Evolutionary conservation across 2,113 vertebrate species (phyloP).

Genomic region (Potamarius usumacintae): DNA sequence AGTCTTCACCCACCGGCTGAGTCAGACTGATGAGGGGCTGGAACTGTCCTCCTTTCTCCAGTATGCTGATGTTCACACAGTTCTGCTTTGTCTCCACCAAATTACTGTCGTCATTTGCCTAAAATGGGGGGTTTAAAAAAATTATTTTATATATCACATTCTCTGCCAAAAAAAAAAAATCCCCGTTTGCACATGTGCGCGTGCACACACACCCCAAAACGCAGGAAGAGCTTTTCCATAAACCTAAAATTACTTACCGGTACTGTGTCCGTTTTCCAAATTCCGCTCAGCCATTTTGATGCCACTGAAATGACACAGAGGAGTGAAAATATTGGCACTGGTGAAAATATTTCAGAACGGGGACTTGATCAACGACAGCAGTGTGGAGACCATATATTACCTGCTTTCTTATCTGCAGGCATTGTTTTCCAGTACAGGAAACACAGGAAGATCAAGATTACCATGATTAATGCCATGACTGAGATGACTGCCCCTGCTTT

Average conservation of each 20-base stretch:
- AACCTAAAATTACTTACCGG: constrained; percentile 19
- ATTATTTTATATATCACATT: not conserved
- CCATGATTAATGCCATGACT: not conserved
- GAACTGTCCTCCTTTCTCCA: not conserved
- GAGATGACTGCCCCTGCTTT: not conserved
- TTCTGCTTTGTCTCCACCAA: constrained; percentile 12
- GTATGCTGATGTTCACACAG: not conserved
- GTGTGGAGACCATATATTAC: not conserved
- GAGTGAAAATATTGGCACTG: not conserved
- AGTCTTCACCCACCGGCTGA: constrained; percentile 56
- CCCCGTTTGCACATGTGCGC: too few species aligned
- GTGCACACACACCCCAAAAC: not conserved
- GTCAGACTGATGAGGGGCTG: constrained; percentile 7
- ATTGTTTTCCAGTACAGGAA: constrained; percentile 17
- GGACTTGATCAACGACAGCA: too few species aligned
- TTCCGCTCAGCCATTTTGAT: constrained; percentile 1
- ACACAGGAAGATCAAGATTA: not conserved
- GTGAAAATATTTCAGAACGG: not conserved
- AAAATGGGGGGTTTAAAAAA: not conserved
- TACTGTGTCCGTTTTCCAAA: constrained; percentile 17
- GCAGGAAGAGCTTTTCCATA: not conserved
- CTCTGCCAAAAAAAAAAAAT: not conserved
- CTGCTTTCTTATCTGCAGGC: not conserved
- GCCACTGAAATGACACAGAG: constrained; percentile 29
- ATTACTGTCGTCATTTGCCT: constrained; percentile 31